phyloP scores from a whole-genome alignment of 2,113 vertebrate genomes.

The Clarias gariepinus region DNA sequence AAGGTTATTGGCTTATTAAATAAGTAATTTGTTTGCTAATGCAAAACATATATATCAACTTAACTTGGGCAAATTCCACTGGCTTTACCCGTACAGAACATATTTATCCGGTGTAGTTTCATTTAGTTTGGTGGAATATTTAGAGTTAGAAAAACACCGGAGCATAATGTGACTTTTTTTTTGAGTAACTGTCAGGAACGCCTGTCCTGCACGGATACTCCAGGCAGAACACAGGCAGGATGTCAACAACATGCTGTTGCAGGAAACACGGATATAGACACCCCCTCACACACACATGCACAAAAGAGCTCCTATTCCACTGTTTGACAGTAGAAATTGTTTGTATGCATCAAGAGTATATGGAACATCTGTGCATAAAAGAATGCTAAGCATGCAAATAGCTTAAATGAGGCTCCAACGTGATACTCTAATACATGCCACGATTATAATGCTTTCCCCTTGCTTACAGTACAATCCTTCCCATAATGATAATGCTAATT shows the following conservation, averaged over 20 bases:
- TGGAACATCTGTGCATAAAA: background rate
- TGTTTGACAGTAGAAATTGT: slow-evolving; percentile 1
- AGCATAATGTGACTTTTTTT: slow-evolving; percentile 8
- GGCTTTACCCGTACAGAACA: background rate
- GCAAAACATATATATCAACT: background rate
- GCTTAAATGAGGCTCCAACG: background rate
- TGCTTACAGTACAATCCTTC: background rate
- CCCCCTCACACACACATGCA: slow-evolving; percentile 24
- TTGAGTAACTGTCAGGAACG: slow-evolving; percentile 31
- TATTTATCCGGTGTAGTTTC: background rate
- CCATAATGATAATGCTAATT: slow-evolving; percentile 31
- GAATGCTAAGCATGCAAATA: background rate
- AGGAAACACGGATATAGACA: slow-evolving; percentile 35
- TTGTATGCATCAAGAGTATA: background rate
- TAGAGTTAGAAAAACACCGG: background rate
- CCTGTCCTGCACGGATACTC: slow-evolving; percentile 29
- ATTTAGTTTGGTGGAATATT: slow-evolving; percentile 14
- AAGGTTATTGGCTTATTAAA: background rate
- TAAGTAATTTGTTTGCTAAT: background rate
- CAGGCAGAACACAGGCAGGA: slow-evolving; percentile 50
- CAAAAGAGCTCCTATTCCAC: background rate
- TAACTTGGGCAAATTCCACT: background rate
- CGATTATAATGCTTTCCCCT: background rate
- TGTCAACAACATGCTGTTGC: slow-evolving; percentile 48
- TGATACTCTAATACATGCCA: background rate